Evolutionary conservation across 2,113 vertebrate genomes (phyloP), one percentile per base, ranked within the genome.

Genomic region (Glaucomys volans): DNA sequence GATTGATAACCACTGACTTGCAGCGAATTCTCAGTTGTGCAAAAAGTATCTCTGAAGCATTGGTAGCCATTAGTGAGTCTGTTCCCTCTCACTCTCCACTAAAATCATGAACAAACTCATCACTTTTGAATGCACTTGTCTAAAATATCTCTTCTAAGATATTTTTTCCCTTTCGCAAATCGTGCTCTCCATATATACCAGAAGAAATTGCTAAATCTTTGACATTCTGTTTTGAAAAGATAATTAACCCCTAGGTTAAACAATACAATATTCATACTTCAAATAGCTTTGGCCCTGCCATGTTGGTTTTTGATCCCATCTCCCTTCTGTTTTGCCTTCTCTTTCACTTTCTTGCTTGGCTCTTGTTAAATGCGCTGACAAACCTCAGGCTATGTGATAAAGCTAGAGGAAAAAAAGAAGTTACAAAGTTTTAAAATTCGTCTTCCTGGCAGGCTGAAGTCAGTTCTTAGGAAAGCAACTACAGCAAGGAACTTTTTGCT

Each of bases 241-340:
- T 47, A 96, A 69, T 89, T 90, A 92, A 94, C 37, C 47, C 24
- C 8, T 86, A 40, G 26, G 86, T 79, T 83, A 67, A 89, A 57
- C 69, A 87, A 72, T 90, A 93, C 40, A 59, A 0, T 40, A 71
- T 82, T 96, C 88, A 71, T 76, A n/a, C 24, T 95, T 74, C 28
- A 96, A 52, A 77, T 85, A 79, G n/a, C 52, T 44, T 67, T 86
- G 54, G 47, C 35, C 44, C 90, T 94, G 74, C 47, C 35, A 30
- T 74, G 30, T 52, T 94, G 42, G 5, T 35, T 88, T 90, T 77
- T 28, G 40, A 77, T 80, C 89, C 72, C 80, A 3, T 94, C 40
- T 87, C 64, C 64, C 35, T 95, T 83, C 74, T 76, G 95, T 98
- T 98, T 98, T 83, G 94, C 95, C 93, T 90, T 94, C 67, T 94